phyloP scores from a whole-genome alignment of 2,797 vertebrate genomes.

The Sparidentex hasta region DNA sequence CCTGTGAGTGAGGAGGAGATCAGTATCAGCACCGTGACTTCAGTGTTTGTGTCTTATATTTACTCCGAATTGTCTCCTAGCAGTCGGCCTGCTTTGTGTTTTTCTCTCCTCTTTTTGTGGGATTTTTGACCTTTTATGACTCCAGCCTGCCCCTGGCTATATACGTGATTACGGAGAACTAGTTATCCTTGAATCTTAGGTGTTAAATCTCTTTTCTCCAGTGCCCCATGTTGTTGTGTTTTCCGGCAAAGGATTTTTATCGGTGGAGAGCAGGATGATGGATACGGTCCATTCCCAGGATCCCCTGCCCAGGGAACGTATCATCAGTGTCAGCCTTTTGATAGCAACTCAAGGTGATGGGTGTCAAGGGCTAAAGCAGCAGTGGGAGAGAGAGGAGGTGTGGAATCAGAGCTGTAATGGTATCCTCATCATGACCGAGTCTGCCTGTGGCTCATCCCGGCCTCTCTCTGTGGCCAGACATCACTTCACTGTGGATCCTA shows the following conservation, averaged over 20 bases:
- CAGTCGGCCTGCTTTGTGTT: conserved; percentile 1
- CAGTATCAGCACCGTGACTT: background rate
- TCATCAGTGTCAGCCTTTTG: conserved; percentile 75
- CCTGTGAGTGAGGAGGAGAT: background rate
- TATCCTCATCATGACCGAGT: conserved; percentile 46
- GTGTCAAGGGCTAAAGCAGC: conserved; percentile 71
- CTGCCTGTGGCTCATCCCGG: conserved; percentile 34
- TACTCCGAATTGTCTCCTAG: background rate
- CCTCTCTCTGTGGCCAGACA: conserved; percentile 15
- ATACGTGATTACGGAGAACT: conserved; percentile 23
- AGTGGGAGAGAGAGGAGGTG: conserved; percentile 31
- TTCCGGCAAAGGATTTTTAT: conserved; percentile 61
- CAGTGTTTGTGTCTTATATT: background rate
- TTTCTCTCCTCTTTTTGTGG: background rate
- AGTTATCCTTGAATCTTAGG: conserved; percentile 55
- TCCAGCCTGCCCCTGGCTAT: conserved; percentile 24
- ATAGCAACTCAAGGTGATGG: conserved; percentile 75
- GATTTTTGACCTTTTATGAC: conserved; percentile 31
- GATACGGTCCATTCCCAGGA: conserved; percentile 73
- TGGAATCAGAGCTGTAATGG: conserved; percentile 53
- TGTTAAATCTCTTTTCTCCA: conserved; percentile 61
- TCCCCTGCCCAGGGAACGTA: conserved; percentile 61
- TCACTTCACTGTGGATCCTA: conserved; percentile 21
- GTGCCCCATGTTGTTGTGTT: conserved; percentile 52
- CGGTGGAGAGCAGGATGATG: conserved; percentile 68